phyloP scores from a whole-genome alignment of 2,888 invertebrate genomes.

The Priocnemis perturbator region DNA sequence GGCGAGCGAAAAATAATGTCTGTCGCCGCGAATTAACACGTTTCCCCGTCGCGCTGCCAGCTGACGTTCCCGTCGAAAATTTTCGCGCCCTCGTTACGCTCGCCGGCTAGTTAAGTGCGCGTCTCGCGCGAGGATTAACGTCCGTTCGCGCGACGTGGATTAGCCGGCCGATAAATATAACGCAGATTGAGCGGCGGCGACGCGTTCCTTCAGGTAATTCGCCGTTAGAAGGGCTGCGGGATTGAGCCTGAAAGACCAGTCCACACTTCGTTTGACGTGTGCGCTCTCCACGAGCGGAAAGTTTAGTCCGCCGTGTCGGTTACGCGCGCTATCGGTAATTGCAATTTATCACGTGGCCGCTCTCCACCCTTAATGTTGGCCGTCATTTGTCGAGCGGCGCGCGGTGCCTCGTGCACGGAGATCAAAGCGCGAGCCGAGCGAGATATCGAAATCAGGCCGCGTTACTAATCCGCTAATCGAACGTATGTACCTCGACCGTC shows the following conservation, averaged over 20 bases:
- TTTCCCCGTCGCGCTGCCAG: too few species aligned
- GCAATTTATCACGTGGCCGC: slow-evolving; percentile 63
- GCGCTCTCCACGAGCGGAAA: neutral
- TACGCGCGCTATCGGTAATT: slow-evolving; percentile 54
- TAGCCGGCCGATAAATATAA: slow-evolving; percentile 33
- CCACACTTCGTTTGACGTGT: slow-evolving; percentile 3
- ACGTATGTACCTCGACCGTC: too few species aligned
- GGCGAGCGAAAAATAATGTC: too few species aligned
- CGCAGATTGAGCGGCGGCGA: slow-evolving; percentile 27
- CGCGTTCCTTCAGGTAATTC: slow-evolving; percentile 16
- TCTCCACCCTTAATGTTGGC: slow-evolving; percentile 42
- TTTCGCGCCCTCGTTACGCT: too few species aligned
- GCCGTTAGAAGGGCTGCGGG: slow-evolving; percentile 11
- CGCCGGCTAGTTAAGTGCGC: too few species aligned
- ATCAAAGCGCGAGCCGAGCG: slow-evolving; percentile 44
- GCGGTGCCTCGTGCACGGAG: slow-evolving; percentile 21
- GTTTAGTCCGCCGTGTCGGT: neutral
- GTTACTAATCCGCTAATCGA: slow-evolving; percentile 51
- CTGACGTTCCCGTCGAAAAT: too few species aligned
- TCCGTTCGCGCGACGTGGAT: slow-evolving; percentile 10
- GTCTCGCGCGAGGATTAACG: slow-evolving; percentile 21
- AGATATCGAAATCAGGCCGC: slow-evolving; percentile 28
- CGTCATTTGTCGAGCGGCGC: slow-evolving; percentile 58
- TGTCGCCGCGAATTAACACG: too few species aligned
- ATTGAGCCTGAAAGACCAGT: neutral